Evolutionary conservation across 2,888 invertebrate species (phyloP), one percentile per base, ranked within the genome.

Genomic region (Azorinus chamasolen): DNA sequence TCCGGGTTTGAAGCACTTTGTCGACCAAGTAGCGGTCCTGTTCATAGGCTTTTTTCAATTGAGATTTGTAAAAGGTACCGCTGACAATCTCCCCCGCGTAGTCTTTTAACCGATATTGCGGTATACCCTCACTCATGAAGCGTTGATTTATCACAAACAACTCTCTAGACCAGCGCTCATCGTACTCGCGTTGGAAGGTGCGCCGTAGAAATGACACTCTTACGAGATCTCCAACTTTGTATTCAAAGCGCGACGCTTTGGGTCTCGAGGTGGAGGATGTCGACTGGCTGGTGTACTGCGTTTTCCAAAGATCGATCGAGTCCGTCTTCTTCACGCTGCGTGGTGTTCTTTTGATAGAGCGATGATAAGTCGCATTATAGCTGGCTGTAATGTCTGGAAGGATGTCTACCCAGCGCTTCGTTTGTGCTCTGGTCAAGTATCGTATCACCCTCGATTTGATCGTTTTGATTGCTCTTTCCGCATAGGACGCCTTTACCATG

Each of bases 381-480:
- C n/a, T n/a, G n/a, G n/a, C n/a, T n/a, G n/a, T n/a, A n/a, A n/a
- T n/a, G n/a, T n/a, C n/a, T n/a, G n/a, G n/a, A n/a, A n/a, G n/a
- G n/a, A n/a, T n/a, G n/a, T n/a, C n/a, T n/a, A n/a, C n/a, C n/a
- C n/a, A n/a, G n/a, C n/a, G n/a, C n/a, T n/a, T n/a, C n/a, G n/a
- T n/a, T n/a, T n/a, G n/a, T n/a, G n/a, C n/a, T n/a, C n/a, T n/a
- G n/a, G n/a, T n/a, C n/a, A n/a, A n/a, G n/a, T n/a, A n/a, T n/a
- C n/a, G n/a, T n/a, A n/a, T n/a, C n/a, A n/a, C n/a, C n/a, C n/a
- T n/a, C n/a, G 50, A n/a, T 58, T 72, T 77, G 12, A 78, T 61
- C 24, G 59, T 66, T 45, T 77, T 77, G 45, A 71, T 77, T 8
- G 48, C 66, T 37, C 76, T 14, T 46, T 77, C 71, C 16, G 71